phyloP scores from a whole-genome alignment of 1,140 invertebrate species.

The Nylanderia fulva region DNA sequence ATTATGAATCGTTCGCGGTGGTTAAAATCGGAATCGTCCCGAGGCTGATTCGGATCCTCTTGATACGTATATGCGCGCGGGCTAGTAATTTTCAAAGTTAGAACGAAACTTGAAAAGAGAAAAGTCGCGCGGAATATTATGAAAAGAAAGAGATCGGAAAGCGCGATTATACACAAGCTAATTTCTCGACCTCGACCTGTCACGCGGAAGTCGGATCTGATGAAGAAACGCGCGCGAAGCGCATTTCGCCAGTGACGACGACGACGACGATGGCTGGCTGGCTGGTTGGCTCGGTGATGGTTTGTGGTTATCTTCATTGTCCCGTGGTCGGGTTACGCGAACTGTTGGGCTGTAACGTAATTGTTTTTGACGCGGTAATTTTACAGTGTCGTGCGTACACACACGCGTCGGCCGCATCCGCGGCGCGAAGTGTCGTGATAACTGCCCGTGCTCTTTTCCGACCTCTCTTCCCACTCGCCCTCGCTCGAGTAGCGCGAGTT shows the following conservation, averaged over 20 bases:
- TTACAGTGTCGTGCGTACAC: conserved; percentile 86
- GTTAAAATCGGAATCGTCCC: conserved; percentile 10
- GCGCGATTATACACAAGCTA: conserved; percentile 47
- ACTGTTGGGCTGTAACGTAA: conserved; percentile 82
- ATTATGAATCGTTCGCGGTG: conserved; percentile 29
- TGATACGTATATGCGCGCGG: too few species aligned
- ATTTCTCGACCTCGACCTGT: conserved; percentile 44
- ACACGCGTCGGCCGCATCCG: conserved; percentile 65
- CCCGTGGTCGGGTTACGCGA: conserved; percentile 68
- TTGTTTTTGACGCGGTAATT: conserved; percentile 86
- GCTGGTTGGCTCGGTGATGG: conserved; percentile 16
- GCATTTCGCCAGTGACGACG: conserved; percentile 36
- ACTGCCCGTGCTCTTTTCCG: conserved; percentile 79
- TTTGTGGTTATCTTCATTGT: conserved; percentile 69
- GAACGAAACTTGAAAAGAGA: not conserved
- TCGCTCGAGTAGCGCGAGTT: not conserved
- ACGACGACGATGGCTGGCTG: not conserved
- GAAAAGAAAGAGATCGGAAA: not conserved
- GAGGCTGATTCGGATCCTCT: too few species aligned
- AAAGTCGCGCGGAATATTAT: not conserved
- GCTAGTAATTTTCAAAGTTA: conserved; percentile 51
- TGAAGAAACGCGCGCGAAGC: not conserved
- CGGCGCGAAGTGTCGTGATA: conserved; percentile 76
- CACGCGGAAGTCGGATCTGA: conserved; percentile 24
- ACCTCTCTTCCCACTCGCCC: conserved; percentile 11